These are phyloP conservation scores for Hypotaenidia okinawae DNA, from an alignment of 2,797 vertebrate species.

Conservation along the genomic window DNA sequence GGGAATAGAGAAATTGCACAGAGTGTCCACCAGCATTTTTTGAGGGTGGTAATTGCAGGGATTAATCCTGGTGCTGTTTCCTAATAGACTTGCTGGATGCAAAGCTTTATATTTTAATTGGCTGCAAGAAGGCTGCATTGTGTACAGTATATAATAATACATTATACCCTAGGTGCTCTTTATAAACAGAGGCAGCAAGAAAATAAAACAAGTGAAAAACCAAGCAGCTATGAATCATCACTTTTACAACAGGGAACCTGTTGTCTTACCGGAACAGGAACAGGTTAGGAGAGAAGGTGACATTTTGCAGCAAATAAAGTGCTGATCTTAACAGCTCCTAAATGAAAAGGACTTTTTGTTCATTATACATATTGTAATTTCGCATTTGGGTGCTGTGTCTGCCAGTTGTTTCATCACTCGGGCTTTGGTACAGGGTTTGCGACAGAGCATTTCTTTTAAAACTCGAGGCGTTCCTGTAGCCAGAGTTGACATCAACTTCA, in stretches of 20 bases:
- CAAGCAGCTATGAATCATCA: neutral
- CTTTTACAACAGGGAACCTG: neutral
- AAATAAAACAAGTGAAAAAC: neutral
- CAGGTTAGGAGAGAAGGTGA: neutral
- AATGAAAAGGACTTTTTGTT: neutral
- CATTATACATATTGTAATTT: neutral
- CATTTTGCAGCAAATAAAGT: neutral
- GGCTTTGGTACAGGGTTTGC: neutral
- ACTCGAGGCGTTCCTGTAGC: conserved; percentile 12
- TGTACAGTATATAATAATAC: neutral
- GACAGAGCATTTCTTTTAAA: conserved; percentile 10
- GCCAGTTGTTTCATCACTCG: accelerated
- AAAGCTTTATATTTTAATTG: conserved; percentile 17
- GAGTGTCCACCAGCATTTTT: conserved; percentile 7
- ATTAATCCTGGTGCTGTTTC: conserved; percentile 36
- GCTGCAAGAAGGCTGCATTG: neutral
- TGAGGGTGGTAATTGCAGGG: conserved; percentile 6
- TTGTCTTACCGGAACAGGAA: neutral
- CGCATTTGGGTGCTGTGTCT: neutral
- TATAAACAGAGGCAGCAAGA: neutral
- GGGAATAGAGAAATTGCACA: neutral
- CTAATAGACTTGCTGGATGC: conserved; percentile 1
- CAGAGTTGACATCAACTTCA: conserved; percentile 43
- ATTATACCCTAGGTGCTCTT: neutral
- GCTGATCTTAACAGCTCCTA: neutral